phyloP scores from a whole-genome alignment of 1,140 invertebrate species.

The Potamilus streckersoni region DNA sequence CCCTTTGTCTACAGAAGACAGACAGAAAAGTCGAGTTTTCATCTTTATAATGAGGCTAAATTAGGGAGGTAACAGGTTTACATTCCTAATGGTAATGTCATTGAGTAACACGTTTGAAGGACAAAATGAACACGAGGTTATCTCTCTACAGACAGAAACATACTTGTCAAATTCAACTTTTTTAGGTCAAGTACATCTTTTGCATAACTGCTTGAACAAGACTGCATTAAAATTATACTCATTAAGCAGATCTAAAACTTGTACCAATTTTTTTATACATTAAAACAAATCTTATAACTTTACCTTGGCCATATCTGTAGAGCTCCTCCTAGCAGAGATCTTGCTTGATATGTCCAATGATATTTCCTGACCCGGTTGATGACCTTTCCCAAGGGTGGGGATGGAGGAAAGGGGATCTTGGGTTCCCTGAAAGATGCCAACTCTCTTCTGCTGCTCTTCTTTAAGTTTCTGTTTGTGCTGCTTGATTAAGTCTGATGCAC shows the following conservation, averaged over 20 bases:
- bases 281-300: background rate
- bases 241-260: background rate
- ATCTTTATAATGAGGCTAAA: too few relatives aligned
- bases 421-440: background rate
- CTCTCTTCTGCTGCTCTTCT: constrained; percentile 9
- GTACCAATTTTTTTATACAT: background rate
- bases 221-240: background rate
- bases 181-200: too few relatives aligned
- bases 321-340: constrained; percentile 1
- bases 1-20: too few relatives aligned
- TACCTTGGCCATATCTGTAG: constrained; percentile 46
- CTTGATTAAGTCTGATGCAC: constrained; percentile 47
- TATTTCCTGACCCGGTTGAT: constrained; percentile 46
- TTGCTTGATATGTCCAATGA: constrained; percentile 35
- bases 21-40: too few relatives aligned
- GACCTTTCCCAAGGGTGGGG: constrained; percentile 55
- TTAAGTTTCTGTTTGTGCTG: constrained; percentile 46
- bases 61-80: too few relatives aligned
- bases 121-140: too few relatives aligned
- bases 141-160: too few relatives aligned
- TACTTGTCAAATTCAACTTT: too few relatives aligned
- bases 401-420: constrained; percentile 21
- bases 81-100: too few relatives aligned
- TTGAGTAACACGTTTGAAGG: too few relatives aligned
- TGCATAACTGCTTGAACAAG: background rate